These are phyloP conservation scores for Synanthedon vespiformis DNA, from an alignment of 2,888 invertebrate species.

Conservation along the genomic window DNA sequence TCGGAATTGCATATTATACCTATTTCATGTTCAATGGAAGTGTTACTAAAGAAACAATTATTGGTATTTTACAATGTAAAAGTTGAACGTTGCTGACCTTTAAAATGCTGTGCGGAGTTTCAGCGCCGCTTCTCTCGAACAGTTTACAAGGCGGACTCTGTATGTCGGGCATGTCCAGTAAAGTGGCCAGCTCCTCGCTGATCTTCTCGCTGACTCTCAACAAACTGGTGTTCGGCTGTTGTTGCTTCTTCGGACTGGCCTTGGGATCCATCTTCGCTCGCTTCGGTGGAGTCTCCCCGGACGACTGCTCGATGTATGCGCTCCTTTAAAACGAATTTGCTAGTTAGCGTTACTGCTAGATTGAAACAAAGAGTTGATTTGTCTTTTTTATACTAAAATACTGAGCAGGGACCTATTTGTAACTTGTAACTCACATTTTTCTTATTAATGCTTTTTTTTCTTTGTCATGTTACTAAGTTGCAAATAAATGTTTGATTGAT, in stretches of 20 bases:
- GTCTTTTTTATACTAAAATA: too few relatives aligned
- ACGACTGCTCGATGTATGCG: neutral
- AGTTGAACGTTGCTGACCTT: constrained; percentile 53
- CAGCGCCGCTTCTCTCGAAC: constrained; percentile 29
- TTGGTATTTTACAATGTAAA: neutral
- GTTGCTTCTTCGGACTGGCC: constrained; percentile 23
- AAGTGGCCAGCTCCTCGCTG: constrained; percentile 33
- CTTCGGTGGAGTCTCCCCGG: constrained; percentile 40
- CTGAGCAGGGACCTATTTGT: too few relatives aligned
- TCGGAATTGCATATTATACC: too few relatives aligned
- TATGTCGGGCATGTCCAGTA: constrained; percentile 72
- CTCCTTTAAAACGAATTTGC: neutral
- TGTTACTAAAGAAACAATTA: too few relatives aligned
- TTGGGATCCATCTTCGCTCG: constrained; percentile 32
- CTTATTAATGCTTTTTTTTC: too few relatives aligned
- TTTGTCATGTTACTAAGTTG: too few relatives aligned
- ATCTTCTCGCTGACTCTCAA: constrained; percentile 22
- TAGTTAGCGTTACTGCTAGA: too few relatives aligned
- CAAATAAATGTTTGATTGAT: too few relatives aligned
- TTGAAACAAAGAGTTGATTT: too few relatives aligned
- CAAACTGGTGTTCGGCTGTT: constrained; percentile 14
- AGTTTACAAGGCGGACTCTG: constrained; percentile 26
- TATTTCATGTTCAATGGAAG: too few relatives aligned
- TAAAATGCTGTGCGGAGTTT: constrained; percentile 75
- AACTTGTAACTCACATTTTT: too few relatives aligned